A percentile compares a stretch with the other conserved stretches of the same genome.
Conservation (phyloP, 2,888 invertebrate species). For the Xestia xanthographa region DNA sequence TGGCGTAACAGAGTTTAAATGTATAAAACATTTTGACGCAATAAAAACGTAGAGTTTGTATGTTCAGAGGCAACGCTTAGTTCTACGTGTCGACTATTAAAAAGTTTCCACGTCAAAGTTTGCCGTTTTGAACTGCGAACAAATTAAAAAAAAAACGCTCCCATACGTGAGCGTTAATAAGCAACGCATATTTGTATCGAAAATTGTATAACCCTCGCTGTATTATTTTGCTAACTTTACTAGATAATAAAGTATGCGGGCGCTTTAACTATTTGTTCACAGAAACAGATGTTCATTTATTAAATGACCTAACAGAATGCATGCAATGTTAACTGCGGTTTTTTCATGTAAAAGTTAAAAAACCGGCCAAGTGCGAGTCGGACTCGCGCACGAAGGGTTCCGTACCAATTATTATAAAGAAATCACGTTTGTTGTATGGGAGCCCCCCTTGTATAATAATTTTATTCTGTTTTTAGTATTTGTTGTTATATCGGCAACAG, state of each 20-base stretch:
- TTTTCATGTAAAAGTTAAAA: constrained; percentile 18
- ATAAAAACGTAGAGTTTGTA: constrained; percentile 69
- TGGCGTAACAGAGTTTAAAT: constrained; percentile 59
- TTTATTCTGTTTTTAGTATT: no score
- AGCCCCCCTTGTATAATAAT: no score
- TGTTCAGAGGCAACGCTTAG: constrained; percentile 73
- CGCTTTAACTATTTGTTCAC: constrained; percentile 44
- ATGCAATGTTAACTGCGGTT: constrained; percentile 9
- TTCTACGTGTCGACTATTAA: constrained; percentile 77
- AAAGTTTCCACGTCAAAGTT: constrained; percentile 78
- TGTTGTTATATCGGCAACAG: no score
- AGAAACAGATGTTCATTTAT: constrained; percentile 13
- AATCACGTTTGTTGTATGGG: no score
- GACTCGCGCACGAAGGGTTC: no score
- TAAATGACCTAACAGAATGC: constrained; percentile 13
- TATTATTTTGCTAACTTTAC: constrained; percentile 68
- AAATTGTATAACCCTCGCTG: constrained; percentile 70
- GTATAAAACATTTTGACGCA: constrained; percentile 71
- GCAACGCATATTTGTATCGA: constrained; percentile 68
- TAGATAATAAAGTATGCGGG: constrained; percentile 66
- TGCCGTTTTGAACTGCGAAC: constrained; percentile 74
- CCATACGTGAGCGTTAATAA: constrained; percentile 68
- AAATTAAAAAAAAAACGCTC: constrained; percentile 71
- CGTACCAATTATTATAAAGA: no score
- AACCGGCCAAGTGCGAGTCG: no score